Percentiles rank a stretch among this genome's conserved stretches.
Evolutionary conservation across 2,888 invertebrate genomes (phyloP).

Genomic region (Drosophila leonis): DNA sequence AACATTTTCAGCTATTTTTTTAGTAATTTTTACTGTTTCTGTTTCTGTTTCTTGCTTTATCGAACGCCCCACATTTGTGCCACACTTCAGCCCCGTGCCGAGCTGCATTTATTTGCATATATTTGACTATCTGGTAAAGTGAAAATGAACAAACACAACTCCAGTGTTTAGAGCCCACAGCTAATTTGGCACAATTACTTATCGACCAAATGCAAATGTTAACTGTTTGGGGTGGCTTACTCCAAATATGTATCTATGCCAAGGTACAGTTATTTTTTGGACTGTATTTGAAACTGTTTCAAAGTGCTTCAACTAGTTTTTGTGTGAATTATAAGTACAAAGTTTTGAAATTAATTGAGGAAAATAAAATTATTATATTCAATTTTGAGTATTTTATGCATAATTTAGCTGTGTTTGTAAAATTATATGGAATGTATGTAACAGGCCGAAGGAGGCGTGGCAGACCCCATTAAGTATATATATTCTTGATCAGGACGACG

Average conservation of each 20-base stretch:
- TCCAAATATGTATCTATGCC: conserved; percentile 19
- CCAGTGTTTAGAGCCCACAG: conserved; percentile 25
- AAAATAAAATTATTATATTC: no score
- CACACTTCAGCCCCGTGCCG: conserved; percentile 2
- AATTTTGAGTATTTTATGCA: no score
- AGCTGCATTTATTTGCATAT: conserved; percentile 35
- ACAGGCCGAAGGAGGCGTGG: no score
- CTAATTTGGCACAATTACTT: conserved; percentile 63
- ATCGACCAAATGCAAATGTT: conserved; percentile 40
- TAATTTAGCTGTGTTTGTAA: no score
- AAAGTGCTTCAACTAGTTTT: not conserved
- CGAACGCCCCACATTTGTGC: conserved; percentile 19
- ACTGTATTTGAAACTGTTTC: not conserved
- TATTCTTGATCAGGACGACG: no score
- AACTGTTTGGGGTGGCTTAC: conserved; percentile 6
- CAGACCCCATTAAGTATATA: no score
- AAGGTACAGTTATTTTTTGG: conserved; percentile 11
- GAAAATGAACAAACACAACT: conserved; percentile 1
- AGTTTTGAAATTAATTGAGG: no score
- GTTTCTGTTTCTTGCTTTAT: conserved; percentile 2
- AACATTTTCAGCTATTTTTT: not conserved
- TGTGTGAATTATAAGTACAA: not conserved
- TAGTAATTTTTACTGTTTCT: conserved; percentile 21
- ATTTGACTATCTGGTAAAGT: conserved; percentile 17
- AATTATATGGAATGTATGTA: no score